These are phyloP conservation scores for Carcinoscorpius rotundicauda DNA, from an alignment of 1,140 invertebrate species.

Conservation along the genomic window DNA sequence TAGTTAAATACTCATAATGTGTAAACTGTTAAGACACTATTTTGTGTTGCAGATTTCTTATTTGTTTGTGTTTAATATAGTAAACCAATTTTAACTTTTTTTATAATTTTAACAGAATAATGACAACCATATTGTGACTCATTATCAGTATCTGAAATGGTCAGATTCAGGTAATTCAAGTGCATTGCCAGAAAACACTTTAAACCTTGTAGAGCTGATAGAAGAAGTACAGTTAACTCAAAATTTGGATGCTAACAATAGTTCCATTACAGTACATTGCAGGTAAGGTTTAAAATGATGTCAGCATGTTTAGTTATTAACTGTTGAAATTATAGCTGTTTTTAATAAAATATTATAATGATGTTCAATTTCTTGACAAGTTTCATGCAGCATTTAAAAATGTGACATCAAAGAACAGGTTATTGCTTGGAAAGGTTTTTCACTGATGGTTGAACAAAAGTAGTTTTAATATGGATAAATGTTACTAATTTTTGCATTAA, in stretches of 20 bases:
- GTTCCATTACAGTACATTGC: slow-evolving; percentile 20
- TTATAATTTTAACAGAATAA: slow-evolving; percentile 15
- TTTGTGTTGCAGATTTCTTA: no score
- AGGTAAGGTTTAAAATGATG: slow-evolving; percentile 9
- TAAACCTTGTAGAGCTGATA: slow-evolving; percentile 22
- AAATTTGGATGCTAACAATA: slow-evolving; percentile 16
- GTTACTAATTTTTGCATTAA: no score
- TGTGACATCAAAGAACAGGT: not conserved
- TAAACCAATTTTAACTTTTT: not conserved
- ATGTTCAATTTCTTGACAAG: not conserved
- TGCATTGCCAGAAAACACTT: slow-evolving; percentile 17
- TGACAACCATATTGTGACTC: slow-evolving; percentile 19
- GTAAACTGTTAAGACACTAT: no score
- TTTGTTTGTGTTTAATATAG: no score
- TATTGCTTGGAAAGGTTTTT: not conserved
- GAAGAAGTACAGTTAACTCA: slow-evolving; percentile 20
- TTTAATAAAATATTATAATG: not conserved
- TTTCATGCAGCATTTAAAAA: no score
- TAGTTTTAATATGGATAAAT: not conserved
- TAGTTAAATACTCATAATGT: no score
- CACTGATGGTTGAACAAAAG: not conserved
- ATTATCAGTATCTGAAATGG: slow-evolving; percentile 19
- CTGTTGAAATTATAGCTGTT: not conserved
- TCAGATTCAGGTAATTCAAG: slow-evolving; percentile 9
- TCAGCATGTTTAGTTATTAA: not conserved